Percentiles rank a stretch among this genome's conserved stretches.
Evolutionary conservation across 1,140 invertebrate species (phyloP).

Genomic region (Drosophila virilis): DNA sequence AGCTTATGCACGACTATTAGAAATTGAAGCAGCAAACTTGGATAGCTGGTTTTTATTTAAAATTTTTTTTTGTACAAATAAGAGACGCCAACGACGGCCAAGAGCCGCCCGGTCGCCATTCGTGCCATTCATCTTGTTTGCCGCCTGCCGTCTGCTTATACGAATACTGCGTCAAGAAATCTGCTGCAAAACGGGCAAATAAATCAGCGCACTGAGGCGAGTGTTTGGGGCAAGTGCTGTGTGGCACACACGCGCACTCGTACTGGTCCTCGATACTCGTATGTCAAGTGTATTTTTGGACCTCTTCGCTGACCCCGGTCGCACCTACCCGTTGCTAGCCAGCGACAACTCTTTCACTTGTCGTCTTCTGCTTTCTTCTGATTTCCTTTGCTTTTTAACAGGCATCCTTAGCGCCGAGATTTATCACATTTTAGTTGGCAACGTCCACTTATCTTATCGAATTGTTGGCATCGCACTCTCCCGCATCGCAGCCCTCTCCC

Average conservation of each 20-base stretch:
- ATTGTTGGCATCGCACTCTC: constrained; percentile 71
- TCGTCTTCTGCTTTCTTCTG: constrained; percentile 59
- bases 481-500: neutral
- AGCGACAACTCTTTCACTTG: constrained; percentile 76
- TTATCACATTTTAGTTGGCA: constrained; percentile 84
- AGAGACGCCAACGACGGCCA: constrained; percentile 60
- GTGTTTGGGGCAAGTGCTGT: constrained; percentile 12
- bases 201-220: constrained; percentile 72
- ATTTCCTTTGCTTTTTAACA: constrained; percentile 52
- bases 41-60: constrained; percentile 39
- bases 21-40: constrained; percentile 29
- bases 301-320: constrained; percentile 34
- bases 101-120: constrained; percentile 77
- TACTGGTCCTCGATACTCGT: constrained; percentile 38
- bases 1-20: constrained; percentile 2
- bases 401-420: constrained; percentile 81
- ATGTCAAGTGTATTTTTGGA: constrained; percentile 78
- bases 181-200: constrained; percentile 84
- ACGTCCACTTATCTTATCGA: constrained; percentile 83
- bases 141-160: constrained; percentile 67
- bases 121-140: constrained; percentile 80
- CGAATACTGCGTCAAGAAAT: constrained; percentile 66
- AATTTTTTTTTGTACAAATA: constrained; percentile 24
- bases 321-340: constrained; percentile 27
- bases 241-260: constrained; percentile 31